A percentile compares a stretch with the other conserved stretches of the same genome.
Conservation (phyloP, 35 echinoderm and acorn worm species). For the Lytechinus pictus region DNA sequence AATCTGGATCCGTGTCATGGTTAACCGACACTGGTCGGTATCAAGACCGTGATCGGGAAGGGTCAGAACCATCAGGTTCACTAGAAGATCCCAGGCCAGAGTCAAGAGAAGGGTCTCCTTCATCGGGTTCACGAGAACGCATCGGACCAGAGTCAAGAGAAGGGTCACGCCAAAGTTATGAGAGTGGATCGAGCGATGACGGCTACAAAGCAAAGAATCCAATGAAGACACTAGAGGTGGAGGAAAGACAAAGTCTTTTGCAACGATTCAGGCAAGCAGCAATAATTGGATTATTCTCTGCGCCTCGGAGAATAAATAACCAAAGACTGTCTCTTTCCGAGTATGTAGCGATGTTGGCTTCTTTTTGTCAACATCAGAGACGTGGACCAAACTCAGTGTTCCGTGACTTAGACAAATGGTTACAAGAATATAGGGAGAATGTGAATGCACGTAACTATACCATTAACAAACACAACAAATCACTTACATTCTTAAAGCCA, state of each 20-base stretch:
- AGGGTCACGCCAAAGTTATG: too few relatives aligned
- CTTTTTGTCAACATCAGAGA: background rate
- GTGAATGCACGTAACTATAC: background rate
- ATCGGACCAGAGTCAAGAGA: too few relatives aligned
- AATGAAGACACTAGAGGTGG: too few relatives aligned
- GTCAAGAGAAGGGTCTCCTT: too few relatives aligned
- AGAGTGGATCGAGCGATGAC: too few relatives aligned
- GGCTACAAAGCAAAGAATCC: too few relatives aligned
- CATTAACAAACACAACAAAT: background rate
- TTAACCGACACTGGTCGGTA: too few relatives aligned
- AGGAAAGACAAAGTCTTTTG: background rate
- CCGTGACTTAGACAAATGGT: background rate
- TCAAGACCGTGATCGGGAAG: too few relatives aligned
- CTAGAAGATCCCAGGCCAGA: too few relatives aligned
- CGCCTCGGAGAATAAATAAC: background rate
- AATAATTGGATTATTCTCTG: background rate
- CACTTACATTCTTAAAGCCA: background rate
- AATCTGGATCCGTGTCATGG: too few relatives aligned
- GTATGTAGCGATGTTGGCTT: background rate
- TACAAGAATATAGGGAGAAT: background rate
- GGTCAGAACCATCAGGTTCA: too few relatives aligned
- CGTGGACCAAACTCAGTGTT: background rate
- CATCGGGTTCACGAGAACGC: too few relatives aligned
- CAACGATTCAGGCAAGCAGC: background rate
- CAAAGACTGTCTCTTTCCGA: background rate